These are phyloP conservation scores for Aplidium turbinatum DNA, from an alignment of 23 tunicate species.

Conservation along the genomic window DNA sequence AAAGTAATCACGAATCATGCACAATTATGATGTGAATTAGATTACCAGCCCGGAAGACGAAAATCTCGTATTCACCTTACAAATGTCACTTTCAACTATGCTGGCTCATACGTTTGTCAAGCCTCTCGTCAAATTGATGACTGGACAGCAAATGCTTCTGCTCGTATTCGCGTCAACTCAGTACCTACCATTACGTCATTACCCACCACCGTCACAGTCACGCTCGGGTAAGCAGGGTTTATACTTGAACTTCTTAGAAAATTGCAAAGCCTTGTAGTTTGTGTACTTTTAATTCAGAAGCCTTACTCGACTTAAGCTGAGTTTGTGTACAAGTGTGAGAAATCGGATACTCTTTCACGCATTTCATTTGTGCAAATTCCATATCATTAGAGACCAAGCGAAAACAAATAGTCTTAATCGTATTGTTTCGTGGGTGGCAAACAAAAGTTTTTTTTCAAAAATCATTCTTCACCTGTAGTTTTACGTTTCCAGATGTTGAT, in stretches of 20 bases:
- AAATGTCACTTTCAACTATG: conserved; percentile 43
- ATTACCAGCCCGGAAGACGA: conserved; percentile 45
- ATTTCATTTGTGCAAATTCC: too few species aligned
- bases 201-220: conserved; percentile 69
- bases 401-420: too few species aligned
- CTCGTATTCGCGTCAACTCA: conserved; percentile 41
- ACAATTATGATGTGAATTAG: too few species aligned
- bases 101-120: conserved; percentile 64
- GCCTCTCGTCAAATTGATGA: conserved; percentile 40
- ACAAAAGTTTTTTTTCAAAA: too few species aligned
- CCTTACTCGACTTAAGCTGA: too few species aligned
- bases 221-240: conserved; percentile 64
- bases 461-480: too few species aligned
- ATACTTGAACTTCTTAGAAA: not conserved
- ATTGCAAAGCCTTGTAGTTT: not conserved
- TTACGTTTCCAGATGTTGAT: too few species aligned
- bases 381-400: too few species aligned
- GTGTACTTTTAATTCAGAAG: conserved; percentile 1
- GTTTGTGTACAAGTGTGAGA: too few species aligned
- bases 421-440: too few species aligned
- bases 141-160: conserved; percentile 58
- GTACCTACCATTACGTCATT: conserved; percentile 65
- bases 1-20: too few species aligned
- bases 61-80: conserved; percentile 45
- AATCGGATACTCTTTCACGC: too few species aligned